These are phyloP conservation scores for Danaus melanippus DNA, from an alignment of 1,140 invertebrate genomes.

Conservation along the genomic window DNA sequence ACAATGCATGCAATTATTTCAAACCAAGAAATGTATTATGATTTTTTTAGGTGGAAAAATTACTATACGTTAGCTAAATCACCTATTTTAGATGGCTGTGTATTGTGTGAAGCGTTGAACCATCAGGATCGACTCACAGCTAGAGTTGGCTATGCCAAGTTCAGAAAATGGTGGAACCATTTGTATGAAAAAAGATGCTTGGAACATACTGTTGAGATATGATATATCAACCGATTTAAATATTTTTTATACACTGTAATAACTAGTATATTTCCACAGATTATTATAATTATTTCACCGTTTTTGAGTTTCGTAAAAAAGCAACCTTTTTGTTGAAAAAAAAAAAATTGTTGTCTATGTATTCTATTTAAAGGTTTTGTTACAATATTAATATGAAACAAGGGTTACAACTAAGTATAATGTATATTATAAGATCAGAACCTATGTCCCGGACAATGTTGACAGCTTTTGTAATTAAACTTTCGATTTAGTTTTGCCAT, in stretches of 20 bases:
- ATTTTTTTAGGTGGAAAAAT: constrained; percentile 46
- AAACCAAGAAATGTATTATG: constrained; percentile 32
- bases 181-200: constrained; percentile 26
- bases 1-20: constrained; percentile 33
- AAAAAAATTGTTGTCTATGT: too few relatives aligned
- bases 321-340: too few relatives aligned
- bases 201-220: too few relatives aligned
- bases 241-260: too few relatives aligned
- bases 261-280: too few relatives aligned
- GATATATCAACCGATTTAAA: too few relatives aligned
- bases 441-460: constrained; percentile 35
- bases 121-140: constrained; percentile 23
- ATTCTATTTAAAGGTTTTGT: too few relatives aligned
- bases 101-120: constrained; percentile 35
- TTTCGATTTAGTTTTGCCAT: constrained; percentile 37
- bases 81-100: constrained; percentile 28
- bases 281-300: too few relatives aligned
- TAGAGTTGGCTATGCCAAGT: constrained; percentile 16
- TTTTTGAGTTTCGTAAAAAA: too few relatives aligned
- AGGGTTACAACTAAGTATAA: constrained; percentile 51
- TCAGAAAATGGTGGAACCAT: constrained; percentile 47
- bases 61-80: constrained; percentile 35
- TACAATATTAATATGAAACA: constrained; percentile 18
- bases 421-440: constrained; percentile 58
- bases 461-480: constrained; percentile 48